Evolutionary conservation across 2,113 vertebrate genomes (phyloP), one percentile per base, ranked within the genome.

Genomic region (Ophiodon elongatus): DNA sequence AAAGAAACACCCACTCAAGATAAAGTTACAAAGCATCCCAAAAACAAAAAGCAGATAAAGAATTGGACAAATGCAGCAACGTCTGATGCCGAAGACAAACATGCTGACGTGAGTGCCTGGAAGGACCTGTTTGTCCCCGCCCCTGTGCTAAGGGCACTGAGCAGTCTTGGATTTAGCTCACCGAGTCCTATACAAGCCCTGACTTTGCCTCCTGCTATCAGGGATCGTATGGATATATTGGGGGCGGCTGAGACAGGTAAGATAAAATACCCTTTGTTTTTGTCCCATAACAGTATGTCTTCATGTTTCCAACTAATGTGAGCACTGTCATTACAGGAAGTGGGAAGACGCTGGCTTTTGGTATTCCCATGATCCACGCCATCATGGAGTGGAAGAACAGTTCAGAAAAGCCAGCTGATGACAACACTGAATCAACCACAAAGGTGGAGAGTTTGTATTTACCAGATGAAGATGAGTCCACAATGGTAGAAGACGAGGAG

Each of bases 161-260:
- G 97, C 86, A 94, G 76, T 45, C 92, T 99, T n/a, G 98, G 98
- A 0, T 99, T 98, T 87, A 94, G 94, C 70, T 95, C 97, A 47
- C 98, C 98, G 0, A 99, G 98, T 8, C 96, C 98, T 1, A 97
- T 99, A 85, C 98, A 99, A 90, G 97, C 97, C 37, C 94, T 99
- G 65, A 89, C 96, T 14, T 89, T 99, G 80, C 97, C 97, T 25
- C 92, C 97, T 47, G 98, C 98, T 6, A 99, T 99, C 88, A 95
- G 98, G 86, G 98, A 99, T 88, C 96, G 89, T 0, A 93, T 98
- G 95, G 98, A 99, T 82, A 89, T 99, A 68, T 95, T 99, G 45
- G 98, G 98, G 19, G 98, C 98, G 56, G 98, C 98, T 25, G 98
- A 99, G 95, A 99, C 98, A 71, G 98, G 98, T 99, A 93, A 90